Evolutionary conservation across 2,113 vertebrate genomes (phyloP).

Genomic region (Toxotes jaculatrix): DNA sequence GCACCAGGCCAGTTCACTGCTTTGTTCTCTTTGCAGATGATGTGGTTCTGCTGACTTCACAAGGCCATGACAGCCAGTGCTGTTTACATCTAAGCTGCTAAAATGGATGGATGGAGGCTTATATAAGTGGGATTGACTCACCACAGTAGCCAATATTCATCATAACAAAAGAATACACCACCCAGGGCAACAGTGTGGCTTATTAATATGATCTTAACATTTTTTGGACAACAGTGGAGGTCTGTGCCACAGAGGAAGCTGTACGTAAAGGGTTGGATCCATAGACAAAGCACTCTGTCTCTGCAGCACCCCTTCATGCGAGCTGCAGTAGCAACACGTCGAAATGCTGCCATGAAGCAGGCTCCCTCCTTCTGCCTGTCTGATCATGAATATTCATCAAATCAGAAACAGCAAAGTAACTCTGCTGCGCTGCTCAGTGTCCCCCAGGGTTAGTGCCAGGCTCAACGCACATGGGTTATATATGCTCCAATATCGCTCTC

Average conservation of each 20-base stretch:
- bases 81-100: too few species aligned
- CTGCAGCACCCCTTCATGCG: slow-evolving; percentile 10
- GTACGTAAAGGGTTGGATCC: background rate
- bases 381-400: slow-evolving; percentile 74
- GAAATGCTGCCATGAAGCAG: slow-evolving; percentile 22
- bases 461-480: slow-evolving; percentile 22
- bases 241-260: background rate
- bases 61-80: too few species aligned
- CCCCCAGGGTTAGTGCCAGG: slow-evolving; percentile 46
- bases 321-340: slow-evolving; percentile 55
- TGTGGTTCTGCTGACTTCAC: too few species aligned
- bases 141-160: background rate
- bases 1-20: too few species aligned
- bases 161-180: background rate
- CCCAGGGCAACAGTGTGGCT: background rate
- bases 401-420: slow-evolving; percentile 55
- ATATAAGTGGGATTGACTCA: background rate
- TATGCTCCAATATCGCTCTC: background rate
- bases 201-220: background rate
- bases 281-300: background rate
- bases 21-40: background rate
- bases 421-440: slow-evolving; percentile 45
- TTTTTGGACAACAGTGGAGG: background rate
- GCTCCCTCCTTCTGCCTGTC: background rate
- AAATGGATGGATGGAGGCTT: background rate